Percentiles rank a stretch among this genome's conserved stretches.
phyloP scores from a whole-genome alignment of 2,113 vertebrate species.

The Carlito syrichta region DNA sequence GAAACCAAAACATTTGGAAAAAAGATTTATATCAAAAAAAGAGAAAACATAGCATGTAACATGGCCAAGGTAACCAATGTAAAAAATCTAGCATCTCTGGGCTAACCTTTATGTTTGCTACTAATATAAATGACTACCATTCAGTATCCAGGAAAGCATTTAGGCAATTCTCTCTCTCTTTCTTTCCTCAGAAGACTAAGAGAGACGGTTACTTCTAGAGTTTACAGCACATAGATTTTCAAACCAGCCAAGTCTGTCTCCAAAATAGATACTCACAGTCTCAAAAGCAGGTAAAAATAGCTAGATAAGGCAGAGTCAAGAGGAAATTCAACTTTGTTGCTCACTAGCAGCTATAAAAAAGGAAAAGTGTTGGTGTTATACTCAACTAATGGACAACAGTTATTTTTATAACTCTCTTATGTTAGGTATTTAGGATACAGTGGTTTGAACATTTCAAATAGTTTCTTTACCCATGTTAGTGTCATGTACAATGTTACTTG shows the following conservation, averaged over 20 bases:
- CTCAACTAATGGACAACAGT: not conserved
- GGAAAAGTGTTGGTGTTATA: not conserved
- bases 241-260: not conserved
- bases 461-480: not conserved
- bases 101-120: not conserved
- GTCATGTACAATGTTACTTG: not conserved
- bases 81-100: not conserved
- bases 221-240: not conserved
- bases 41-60: not conserved
- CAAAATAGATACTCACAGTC: not conserved
- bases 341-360: not conserved
- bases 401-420: not conserved
- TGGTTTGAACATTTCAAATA: not conserved
- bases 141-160: not conserved
- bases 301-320: not conserved
- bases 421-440: not conserved
- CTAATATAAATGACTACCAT: not conserved
- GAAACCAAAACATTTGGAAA: not conserved
- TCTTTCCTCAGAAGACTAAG: not conserved
- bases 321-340: not conserved
- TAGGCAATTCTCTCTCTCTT: not conserved
- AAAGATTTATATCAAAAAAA: not conserved
- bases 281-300: slow-evolving; percentile 42
- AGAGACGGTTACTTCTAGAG: not conserved
- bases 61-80: not conserved